Evolutionary conservation across 1,140 invertebrate species (phyloP).

Genomic region (Drosophila bipectinata): DNA sequence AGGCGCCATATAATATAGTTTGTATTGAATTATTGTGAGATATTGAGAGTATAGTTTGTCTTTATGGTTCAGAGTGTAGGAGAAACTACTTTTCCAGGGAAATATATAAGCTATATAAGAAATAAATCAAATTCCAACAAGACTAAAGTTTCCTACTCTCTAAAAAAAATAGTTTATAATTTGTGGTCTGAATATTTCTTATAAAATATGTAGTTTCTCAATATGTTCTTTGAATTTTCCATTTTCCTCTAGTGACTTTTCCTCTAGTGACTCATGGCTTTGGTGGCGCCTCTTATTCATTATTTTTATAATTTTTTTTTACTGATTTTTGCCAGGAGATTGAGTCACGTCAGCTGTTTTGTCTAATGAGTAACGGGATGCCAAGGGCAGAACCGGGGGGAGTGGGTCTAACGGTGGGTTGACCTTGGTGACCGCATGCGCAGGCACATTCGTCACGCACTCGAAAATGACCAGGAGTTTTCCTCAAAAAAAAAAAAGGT

Average conservation of each 20-base stretch:
- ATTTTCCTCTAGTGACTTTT: too few relatives aligned
- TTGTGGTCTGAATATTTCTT: too few relatives aligned
- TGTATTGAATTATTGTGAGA: not conserved
- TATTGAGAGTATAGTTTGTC: too few relatives aligned
- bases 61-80: too few relatives aligned
- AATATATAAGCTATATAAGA: too few relatives aligned
- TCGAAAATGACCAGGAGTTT: slow-evolving; percentile 24
- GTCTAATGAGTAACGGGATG: slow-evolving; percentile 8
- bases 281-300: slow-evolving; percentile 12
- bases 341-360: slow-evolving; percentile 73
- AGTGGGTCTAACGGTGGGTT: slow-evolving; percentile 10
- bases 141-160: too few relatives aligned
- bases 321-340: slow-evolving; percentile 23
- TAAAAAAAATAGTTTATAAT: too few relatives aligned
- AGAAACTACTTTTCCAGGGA: too few relatives aligned
- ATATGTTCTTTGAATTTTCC: too few relatives aligned
- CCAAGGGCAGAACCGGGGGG: not conserved
- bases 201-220: too few relatives aligned
- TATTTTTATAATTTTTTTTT: not conserved
- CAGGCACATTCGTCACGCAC: slow-evolving; percentile 60
- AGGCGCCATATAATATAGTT: not conserved
- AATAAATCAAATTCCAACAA: too few relatives aligned
- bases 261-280: slow-evolving; percentile 13
- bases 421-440: slow-evolving; percentile 77
- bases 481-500: slow-evolving; percentile 25